Evolutionary conservation across 1,140 invertebrate species (phyloP).

Genomic region (Lethrus apterus): DNA sequence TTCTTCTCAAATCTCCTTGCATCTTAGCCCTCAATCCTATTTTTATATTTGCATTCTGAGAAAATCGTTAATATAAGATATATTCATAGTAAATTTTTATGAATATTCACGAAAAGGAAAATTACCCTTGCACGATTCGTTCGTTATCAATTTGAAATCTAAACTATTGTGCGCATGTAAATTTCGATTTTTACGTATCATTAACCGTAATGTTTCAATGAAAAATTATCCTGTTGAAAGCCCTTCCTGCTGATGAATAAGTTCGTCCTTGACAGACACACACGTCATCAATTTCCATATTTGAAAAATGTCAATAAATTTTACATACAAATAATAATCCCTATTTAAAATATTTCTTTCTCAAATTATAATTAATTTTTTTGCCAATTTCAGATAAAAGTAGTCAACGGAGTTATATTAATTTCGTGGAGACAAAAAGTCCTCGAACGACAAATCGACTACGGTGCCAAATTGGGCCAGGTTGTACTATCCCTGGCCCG

Average conservation of each 20-base stretch:
- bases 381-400: slow-evolving; percentile 62
- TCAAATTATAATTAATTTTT: no score
- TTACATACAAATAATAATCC: no score
- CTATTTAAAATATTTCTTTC: not conserved
- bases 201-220: no score
- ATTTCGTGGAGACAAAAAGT: slow-evolving; percentile 79
- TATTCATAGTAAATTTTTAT: not conserved
- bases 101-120: not conserved
- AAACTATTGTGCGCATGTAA: no score
- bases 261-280: no score
- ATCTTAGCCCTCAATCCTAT: not conserved
- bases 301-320: no score
- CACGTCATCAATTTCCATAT: no score
- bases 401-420: slow-evolving; percentile 75
- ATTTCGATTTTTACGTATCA: no score
- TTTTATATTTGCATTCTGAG: not conserved
- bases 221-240: no score
- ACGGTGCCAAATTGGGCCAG: slow-evolving; percentile 78
- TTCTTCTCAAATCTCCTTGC: not conserved
- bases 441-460: slow-evolving; percentile 80
- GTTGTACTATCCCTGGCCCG: slow-evolving; percentile 75
- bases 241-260: no score
- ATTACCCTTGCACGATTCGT: no score
- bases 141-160: no score
- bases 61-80: not conserved